These are phyloP conservation scores for Aplocera efformata DNA, from an alignment of 2,888 invertebrate genomes.

Conservation along the genomic window DNA sequence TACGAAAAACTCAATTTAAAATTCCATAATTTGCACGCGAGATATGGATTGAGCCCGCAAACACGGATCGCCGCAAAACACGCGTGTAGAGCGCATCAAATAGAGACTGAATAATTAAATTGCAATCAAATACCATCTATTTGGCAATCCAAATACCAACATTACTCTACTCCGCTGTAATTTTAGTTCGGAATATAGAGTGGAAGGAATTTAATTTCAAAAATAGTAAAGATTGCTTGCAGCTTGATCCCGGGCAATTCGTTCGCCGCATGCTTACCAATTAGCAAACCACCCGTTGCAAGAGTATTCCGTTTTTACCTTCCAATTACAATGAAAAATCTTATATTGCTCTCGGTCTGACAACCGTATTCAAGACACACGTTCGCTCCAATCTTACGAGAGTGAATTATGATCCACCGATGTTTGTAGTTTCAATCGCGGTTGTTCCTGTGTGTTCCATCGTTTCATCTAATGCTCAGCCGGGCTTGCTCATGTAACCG, in stretches of 20 bases:
- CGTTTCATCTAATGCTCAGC: constrained; percentile 33
- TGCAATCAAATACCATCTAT: constrained; percentile 61
- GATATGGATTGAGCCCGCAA: constrained; percentile 33
- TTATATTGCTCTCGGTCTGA: constrained; percentile 45
- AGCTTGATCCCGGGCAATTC: constrained; percentile 46
- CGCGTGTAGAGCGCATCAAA: constrained; percentile 41
- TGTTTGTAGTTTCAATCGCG: constrained; percentile 46
- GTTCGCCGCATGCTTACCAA: constrained; percentile 66
- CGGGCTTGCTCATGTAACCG: constrained; percentile 51
- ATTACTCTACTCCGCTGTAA: constrained; percentile 44
- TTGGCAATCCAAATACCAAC: constrained; percentile 53
- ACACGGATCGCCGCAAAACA: constrained; percentile 35
- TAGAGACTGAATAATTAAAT: constrained; percentile 63
- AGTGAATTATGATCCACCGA: constrained; percentile 33
- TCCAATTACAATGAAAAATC: constrained; percentile 12
- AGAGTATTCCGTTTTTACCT: constrained; percentile 21
- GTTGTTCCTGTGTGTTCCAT: constrained; percentile 35
- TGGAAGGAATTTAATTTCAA: constrained; percentile 73
- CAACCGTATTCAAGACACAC: constrained; percentile 49
- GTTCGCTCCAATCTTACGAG: constrained; percentile 27
- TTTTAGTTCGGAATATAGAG: constrained; percentile 63
- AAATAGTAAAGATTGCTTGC: constrained; percentile 52
- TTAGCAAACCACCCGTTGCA: constrained; percentile 46
- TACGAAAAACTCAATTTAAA: constrained; percentile 21
- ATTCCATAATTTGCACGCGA: constrained; percentile 34